Evolutionary conservation across 2,113 vertebrate genomes (phyloP), one percentile per base, ranked within the genome.

Genomic region (Pungitius pungitius): DNA sequence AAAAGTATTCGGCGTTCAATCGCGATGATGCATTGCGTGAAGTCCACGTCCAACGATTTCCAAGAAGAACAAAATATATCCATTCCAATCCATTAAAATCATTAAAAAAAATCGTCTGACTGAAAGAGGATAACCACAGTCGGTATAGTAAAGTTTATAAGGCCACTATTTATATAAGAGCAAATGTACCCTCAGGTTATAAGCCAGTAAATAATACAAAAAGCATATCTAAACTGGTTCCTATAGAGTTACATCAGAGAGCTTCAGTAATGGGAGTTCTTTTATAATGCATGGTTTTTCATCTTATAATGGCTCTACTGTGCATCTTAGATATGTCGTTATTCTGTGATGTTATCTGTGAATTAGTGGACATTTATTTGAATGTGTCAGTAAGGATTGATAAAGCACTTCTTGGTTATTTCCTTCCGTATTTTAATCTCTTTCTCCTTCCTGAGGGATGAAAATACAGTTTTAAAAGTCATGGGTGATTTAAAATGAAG

Each of bases 131-230:
- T 5, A 52, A n/a, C 37, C 51, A 62, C 37, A 24, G 5, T 18
- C 26, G 9, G 30, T 33, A n/a, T n/a, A 20, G 62, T 75, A 52
- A 51, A 52, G 27, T 66, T 30, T 26, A 59, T 27, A 77, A 39
- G n/a, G 33, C 24, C 58, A 6, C 27, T 65, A 51, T 40, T 72
- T 57, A 72, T 58, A 49, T 10, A n/a, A n/a, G 49, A 76, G 62
- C 37, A 76, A 33, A 56, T 55, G 27, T 45, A 24, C 67, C 62
- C 73, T 47, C 8, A 39, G 58, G 43, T 68, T 64, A 63, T 40
- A 67, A 67, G 57, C 40, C 17, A 11, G 11, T 65, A 45, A 42
- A 40, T 40, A 40, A 24, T 40, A 40, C 15, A 11, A 65, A 60
- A 42, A 10, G n/a, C 42, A 3, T 45, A 12, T 45, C 45, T 40